Base-by-base conservation (phyloP, 2,888 invertebrate genomes). In the Opisthograptis luteolata region DNA sequence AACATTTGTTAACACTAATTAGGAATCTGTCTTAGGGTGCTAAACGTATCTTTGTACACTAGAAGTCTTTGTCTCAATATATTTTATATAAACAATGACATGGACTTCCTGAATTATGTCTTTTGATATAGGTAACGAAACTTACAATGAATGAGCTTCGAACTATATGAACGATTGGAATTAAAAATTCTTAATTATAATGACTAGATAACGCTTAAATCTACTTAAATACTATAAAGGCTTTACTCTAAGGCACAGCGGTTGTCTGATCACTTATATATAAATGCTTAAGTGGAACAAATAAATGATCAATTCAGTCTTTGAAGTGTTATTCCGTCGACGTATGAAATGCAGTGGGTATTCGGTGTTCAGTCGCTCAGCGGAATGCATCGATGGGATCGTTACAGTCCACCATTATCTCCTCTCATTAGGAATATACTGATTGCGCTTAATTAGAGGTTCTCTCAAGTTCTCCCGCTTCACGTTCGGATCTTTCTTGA, bases 401-500 rank as follows among this genome's bases (percentile, higher is more conserved):
- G 84, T 86, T 84, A 83, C 80, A 83, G 83, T 80, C 88, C 81
- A 84, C 84, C 81, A 89, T 89, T 88, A 90, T 84, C 85, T 82
- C 79, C 89, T 81, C 85, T 87, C 90, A 88, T 90, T 90, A 90
- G 87, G 87, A 87, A 88, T 90, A 90, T 84, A 88, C 88, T 90
- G 90, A 90, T 90, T 90, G 87, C 86, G 85, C 81, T 87, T 90
- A 90, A 90, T 90, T 90, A 87, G 80, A 83, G 87, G 84, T 81
- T 84, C 85, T 79, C 75, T 69, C 75, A 81, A 80, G 74, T 80
- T 74, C 80, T 77, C 73, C 82, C 87, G 84, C 83, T 82, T 79
- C 81, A 73, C 73, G 40, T 40, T 50, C 44, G 25, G 50, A 51
- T 76, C 79, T 75, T 76, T 79, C 83, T 76, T 71, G 76, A 81